Evolutionary conservation across 2,888 invertebrate species (phyloP).

Genomic region (Folsomia candida): DNA sequence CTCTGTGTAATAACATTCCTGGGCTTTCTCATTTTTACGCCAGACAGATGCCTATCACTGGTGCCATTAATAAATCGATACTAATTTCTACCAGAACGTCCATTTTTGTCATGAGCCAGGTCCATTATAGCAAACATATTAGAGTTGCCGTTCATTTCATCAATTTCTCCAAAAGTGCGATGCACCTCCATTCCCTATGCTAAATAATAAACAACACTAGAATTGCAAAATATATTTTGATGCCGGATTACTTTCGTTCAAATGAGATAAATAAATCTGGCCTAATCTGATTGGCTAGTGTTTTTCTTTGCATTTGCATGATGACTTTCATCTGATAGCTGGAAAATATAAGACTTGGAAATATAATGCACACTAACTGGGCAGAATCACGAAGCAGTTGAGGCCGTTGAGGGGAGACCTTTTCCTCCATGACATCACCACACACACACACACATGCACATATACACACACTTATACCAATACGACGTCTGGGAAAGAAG

Average conservation of each 20-base stretch:
- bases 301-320: no score
- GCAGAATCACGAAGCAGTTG: no score
- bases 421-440: neutral
- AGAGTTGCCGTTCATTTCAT: neutral
- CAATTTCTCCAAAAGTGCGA: neutral
- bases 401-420: conserved; percentile 26
- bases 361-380: no score
- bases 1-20: conserved; percentile 7
- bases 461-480: neutral
- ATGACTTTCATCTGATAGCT: no score
- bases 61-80: conserved; percentile 48
- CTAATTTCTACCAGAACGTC: conserved; percentile 37
- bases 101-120: conserved; percentile 12
- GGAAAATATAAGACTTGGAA: no score
- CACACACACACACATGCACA: no score
- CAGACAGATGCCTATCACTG: conserved; percentile 13
- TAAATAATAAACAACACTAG: no score
- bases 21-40: conserved; percentile 26
- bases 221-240: no score
- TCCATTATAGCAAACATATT: conserved; percentile 10
- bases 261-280: no score
- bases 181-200: neutral
- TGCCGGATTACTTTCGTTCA: no score
- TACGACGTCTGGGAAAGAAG: conserved; percentile 13
- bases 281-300: no score